Percentiles rank a stretch among this genome's conserved stretches.
Evolutionary conservation across 1,140 invertebrate genomes (phyloP).

Genomic region (Sminthurinus signatus): DNA sequence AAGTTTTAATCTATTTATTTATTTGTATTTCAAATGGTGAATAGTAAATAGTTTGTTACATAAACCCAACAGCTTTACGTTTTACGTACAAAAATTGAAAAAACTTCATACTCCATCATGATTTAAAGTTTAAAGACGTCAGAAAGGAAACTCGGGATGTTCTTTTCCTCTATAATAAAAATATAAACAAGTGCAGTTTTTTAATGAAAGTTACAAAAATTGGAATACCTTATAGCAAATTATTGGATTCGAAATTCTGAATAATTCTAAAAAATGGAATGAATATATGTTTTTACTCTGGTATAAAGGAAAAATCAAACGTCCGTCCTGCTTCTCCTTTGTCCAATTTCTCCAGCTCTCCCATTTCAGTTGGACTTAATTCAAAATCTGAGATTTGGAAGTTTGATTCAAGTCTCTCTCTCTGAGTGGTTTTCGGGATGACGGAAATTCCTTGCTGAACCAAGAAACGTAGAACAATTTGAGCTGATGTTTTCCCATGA

Average conservation of each 20-base stretch:
- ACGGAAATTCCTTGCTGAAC: conserved; percentile 44
- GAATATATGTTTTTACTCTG: neutral
- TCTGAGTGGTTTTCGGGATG: conserved; percentile 24
- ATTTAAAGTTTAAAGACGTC: too few species aligned
- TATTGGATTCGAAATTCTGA: neutral
- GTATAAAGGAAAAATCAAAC: conserved; percentile 45
- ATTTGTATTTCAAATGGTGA: too few species aligned
- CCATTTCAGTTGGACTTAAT: conserved; percentile 51
- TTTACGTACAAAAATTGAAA: too few species aligned
- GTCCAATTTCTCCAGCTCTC: conserved; percentile 52
- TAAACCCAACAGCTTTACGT: too few species aligned
- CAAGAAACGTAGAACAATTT: conserved; percentile 47
- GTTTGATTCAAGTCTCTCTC: conserved; percentile 15
- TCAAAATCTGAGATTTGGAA: conserved; percentile 55
- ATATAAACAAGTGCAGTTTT: neutral
- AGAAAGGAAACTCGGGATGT: conserved; percentile 9
- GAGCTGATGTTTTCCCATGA: conserved; percentile 43
- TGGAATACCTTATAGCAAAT: neutral
- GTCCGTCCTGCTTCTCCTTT: conserved; percentile 54
- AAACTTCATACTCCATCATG: too few species aligned
- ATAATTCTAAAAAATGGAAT: neutral
- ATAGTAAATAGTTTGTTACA: too few species aligned
- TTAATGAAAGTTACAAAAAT: neutral
- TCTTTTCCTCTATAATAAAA: neutral
- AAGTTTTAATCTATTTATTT: too few species aligned